phyloP scores from a whole-genome alignment of 2,113 vertebrate species.

The Ailurus styani region DNA sequence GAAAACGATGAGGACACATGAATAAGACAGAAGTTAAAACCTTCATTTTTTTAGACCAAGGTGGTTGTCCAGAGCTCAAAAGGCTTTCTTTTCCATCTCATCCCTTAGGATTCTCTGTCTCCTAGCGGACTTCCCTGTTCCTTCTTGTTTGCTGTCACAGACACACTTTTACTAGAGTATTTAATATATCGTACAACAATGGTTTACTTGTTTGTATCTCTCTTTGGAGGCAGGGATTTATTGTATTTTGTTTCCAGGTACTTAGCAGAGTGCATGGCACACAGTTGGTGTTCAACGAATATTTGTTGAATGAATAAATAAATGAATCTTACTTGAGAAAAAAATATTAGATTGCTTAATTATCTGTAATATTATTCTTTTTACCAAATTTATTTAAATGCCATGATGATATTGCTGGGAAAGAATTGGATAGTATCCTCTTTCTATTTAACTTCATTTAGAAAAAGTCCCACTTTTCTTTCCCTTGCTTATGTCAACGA shows the following conservation, averaged over 20 bases:
- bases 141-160: neutral
- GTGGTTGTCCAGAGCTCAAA: neutral
- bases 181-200: neutral
- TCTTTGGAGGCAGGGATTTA: neutral
- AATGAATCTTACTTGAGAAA: slow-evolving; percentile 21
- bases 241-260: neutral
- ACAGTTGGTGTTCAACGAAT: neutral
- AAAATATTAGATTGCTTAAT: neutral
- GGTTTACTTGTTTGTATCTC: neutral
- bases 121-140: neutral
- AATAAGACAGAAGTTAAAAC: neutral
- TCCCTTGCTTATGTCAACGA: neutral
- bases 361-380: neutral
- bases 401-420: neutral
- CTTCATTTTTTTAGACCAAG: neutral
- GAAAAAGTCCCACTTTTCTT: neutral
- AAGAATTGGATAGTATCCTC: neutral
- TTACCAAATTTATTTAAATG: neutral
- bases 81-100: neutral
- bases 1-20: neutral
- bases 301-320: neutral
- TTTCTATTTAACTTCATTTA: neutral
- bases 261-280: neutral
- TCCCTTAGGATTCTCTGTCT: neutral
- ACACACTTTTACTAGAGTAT: neutral